Evolutionary conservation across 2,888 invertebrate species (phyloP).

Genomic region (Eilema depressum): DNA sequence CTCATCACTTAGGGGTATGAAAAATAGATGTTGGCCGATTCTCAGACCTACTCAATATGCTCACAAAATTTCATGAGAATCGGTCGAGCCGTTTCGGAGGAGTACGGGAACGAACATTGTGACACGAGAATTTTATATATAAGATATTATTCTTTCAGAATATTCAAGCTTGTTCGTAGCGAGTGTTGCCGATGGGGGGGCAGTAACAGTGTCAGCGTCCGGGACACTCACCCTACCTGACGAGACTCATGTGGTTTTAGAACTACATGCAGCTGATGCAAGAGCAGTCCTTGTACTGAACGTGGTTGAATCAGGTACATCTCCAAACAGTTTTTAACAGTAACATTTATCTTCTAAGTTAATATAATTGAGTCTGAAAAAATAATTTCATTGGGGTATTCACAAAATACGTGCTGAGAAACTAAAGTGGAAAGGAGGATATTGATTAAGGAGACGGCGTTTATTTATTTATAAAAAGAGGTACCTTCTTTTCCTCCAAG

Average conservation of each 20-base stretch:
- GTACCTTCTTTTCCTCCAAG: too few species aligned
- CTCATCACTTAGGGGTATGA: too few species aligned
- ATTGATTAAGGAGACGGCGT: neutral
- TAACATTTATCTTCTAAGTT: neutral
- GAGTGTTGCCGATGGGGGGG: neutral
- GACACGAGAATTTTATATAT: too few species aligned
- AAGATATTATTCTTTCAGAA: neutral
- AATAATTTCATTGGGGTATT: neutral
- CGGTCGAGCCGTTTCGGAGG: too few species aligned
- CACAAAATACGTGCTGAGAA: neutral
- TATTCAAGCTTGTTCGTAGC: conserved; percentile 7
- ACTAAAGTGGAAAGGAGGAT: neutral
- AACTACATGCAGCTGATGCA: conserved; percentile 62
- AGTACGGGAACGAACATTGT: too few species aligned
- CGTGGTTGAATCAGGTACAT: conserved; percentile 43
- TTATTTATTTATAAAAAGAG: neutral
- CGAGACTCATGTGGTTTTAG: conserved; percentile 58
- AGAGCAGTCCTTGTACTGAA: conserved; percentile 61
- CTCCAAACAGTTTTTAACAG: neutral
- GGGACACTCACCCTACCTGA: conserved; percentile 50
- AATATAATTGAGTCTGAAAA: neutral
- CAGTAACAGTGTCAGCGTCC: neutral
- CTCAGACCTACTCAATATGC: too few species aligned
- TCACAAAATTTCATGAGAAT: too few species aligned
- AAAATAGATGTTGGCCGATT: too few species aligned